A percentile compares a stretch with the other conserved stretches of the same genome.
Conservation (phyloP, 1,140 invertebrate genomes). For the Aphaenogaster rudis region DNA sequence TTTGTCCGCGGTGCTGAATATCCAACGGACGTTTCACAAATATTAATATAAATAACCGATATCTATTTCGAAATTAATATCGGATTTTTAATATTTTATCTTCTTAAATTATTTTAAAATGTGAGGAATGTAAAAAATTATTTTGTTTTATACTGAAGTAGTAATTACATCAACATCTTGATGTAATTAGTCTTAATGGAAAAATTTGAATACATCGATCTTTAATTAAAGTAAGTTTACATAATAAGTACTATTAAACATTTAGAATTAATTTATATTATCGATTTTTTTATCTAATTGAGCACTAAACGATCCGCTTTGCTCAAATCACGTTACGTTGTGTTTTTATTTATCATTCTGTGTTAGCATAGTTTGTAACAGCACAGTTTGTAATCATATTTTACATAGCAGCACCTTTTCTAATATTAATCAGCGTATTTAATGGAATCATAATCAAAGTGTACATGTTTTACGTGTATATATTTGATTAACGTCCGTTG, state of each 20-base stretch:
- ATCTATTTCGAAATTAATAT: neutral
- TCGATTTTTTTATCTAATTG: neutral
- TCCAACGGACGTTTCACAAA: slow-evolving; percentile 42
- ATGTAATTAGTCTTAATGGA: neutral
- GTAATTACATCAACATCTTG: neutral
- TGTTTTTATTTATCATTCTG: slow-evolving; percentile 7
- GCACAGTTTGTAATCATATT: neutral
- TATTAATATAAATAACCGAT: neutral
- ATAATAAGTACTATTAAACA: neutral
- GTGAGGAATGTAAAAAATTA: neutral
- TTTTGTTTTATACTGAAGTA: neutral
- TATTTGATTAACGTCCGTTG: slow-evolving; percentile 45
- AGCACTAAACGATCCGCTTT: neutral
- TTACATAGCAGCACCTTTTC: neutral
- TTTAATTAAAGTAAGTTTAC: neutral
- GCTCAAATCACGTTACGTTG: neutral
- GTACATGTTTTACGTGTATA: neutral
- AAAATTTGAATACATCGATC: neutral
- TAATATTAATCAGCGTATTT: neutral
- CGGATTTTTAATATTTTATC: neutral
- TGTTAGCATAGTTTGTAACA: neutral
- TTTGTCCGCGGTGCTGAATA: slow-evolving; percentile 34
- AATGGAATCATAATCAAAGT: slow-evolving; percentile 10
- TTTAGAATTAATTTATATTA: neutral
- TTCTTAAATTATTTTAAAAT: neutral